phyloP scores from a whole-genome alignment of 2,797 vertebrate genomes.

The Pempheris klunzingeri region DNA sequence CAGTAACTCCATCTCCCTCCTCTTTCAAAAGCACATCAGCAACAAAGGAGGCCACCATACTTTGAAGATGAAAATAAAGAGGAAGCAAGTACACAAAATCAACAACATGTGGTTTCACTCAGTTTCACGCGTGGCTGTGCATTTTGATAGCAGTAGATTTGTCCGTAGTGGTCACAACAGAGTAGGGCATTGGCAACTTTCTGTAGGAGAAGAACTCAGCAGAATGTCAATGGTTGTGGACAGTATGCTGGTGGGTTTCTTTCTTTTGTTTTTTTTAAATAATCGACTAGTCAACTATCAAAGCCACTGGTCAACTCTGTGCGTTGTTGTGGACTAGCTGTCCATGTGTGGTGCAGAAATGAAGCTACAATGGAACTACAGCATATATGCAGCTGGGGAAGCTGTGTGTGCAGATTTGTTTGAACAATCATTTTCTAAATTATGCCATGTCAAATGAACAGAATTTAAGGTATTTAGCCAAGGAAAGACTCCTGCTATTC shows the following conservation, averaged over 20 bases:
- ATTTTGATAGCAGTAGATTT: slow-evolving; percentile 3
- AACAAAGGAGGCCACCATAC: neutral
- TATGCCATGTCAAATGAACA: too few relatives aligned
- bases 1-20: neutral
- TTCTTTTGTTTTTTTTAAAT: too few relatives aligned
- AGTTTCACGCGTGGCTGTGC: neutral
- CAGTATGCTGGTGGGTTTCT: neutral
- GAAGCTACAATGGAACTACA: too few relatives aligned
- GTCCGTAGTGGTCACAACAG: neutral
- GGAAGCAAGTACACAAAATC: neutral
- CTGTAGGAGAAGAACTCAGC: neutral
- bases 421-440: too few relatives aligned
- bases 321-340: too few relatives aligned
- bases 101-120: neutral
- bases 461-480: too few relatives aligned
- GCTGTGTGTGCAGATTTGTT: too few relatives aligned
- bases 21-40: neutral
- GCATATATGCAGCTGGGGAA: too few relatives aligned
- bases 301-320: too few relatives aligned
- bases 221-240: neutral
- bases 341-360: too few relatives aligned
- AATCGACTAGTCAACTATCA: too few relatives aligned
- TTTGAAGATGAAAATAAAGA: slow-evolving; percentile 11
- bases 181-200: neutral
- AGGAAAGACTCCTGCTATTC: too few relatives aligned